Percentiles rank a stretch among this genome's conserved stretches.
Conservation (phyloP, 2,797 vertebrate species). For the Hipposideros larvatus region DNA sequence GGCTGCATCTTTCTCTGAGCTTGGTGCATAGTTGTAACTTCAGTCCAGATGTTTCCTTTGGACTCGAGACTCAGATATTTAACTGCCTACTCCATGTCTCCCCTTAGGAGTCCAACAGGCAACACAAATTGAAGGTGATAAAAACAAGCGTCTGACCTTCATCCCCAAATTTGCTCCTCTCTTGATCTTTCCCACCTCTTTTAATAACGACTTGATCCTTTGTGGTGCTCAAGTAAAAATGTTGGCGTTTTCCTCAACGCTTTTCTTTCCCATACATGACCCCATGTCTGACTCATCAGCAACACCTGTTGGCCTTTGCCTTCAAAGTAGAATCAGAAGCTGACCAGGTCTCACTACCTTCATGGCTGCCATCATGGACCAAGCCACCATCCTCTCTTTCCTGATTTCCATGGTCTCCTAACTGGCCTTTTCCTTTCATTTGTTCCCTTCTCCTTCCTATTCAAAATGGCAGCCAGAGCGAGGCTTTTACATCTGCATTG, state of each 20-base stretch:
- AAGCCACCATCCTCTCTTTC: too few relatives aligned
- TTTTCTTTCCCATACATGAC: neutral
- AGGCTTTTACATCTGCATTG: neutral
- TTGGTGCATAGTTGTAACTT: neutral
- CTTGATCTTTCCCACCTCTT: neutral
- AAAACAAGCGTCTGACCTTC: neutral
- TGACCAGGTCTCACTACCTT: neutral
- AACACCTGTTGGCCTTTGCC: neutral
- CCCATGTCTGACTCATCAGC: neutral
- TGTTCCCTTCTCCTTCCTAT: neutral
- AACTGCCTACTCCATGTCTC: neutral
- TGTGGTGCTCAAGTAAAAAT: neutral
- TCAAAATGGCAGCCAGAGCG: neutral
- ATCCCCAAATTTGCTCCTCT: neutral
- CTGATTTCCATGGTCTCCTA: neutral
- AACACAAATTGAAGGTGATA: neutral
- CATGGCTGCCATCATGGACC: rapidly evolving
- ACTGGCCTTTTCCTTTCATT: neutral
- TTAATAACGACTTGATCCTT: neutral
- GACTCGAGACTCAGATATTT: neutral
- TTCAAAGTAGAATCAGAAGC: neutral
- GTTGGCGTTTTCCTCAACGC: neutral
- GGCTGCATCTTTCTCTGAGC: neutral
- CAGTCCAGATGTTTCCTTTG: neutral
- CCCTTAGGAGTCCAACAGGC: neutral